These are phyloP conservation scores for Molossus molossus DNA, from an alignment of 2,797 vertebrate genomes.

Conservation along the genomic window DNA sequence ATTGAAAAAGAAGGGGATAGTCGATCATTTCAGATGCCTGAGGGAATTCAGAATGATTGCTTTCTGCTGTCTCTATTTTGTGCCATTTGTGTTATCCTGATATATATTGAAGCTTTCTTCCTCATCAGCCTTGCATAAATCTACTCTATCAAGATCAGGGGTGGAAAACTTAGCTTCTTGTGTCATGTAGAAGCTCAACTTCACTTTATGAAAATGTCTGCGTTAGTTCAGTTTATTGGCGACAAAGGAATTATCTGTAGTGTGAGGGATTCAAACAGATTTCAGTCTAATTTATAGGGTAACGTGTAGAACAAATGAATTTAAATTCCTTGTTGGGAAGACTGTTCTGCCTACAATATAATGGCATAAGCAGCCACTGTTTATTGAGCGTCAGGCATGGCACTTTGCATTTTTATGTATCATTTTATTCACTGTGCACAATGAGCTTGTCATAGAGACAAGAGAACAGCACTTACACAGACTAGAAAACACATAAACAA, in stretches of 20 bases:
- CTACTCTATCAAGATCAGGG: slow-evolving; percentile 16
- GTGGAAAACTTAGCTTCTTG: slow-evolving; percentile 1
- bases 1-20: background rate
- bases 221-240: background rate
- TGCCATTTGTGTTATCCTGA: background rate
- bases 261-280: slow-evolving; percentile 29
- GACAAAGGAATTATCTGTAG: background rate
- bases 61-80: slow-evolving; percentile 17
- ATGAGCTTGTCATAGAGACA: background rate
- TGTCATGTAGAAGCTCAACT: background rate
- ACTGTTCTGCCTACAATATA: background rate
- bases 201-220: background rate
- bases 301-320: slow-evolving; percentile 36
- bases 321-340: background rate
- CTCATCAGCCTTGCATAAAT: background rate
- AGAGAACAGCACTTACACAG: background rate
- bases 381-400: background rate
- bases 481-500: slow-evolving; percentile 36
- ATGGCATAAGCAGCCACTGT: background rate
- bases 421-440: slow-evolving; percentile 33
- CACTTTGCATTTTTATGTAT: background rate
- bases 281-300: background rate
- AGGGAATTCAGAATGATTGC: background rate
- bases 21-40: background rate
- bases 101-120: slow-evolving; percentile 31